Evolutionary conservation across 1,140 invertebrate genomes (phyloP).

Genomic region (Mesaphorura yosii): DNA sequence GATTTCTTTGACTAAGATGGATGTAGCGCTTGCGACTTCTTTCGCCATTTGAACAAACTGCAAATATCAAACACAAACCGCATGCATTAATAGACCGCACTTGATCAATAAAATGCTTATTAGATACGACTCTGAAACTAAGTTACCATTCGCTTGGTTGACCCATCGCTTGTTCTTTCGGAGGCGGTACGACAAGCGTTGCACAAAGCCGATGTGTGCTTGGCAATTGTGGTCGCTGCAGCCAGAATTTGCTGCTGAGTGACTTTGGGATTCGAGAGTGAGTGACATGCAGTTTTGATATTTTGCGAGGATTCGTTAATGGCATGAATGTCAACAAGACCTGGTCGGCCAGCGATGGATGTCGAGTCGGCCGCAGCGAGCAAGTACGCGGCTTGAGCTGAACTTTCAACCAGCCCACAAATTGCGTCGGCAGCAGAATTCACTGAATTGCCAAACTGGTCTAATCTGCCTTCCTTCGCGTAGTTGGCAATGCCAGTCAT

Average conservation of each 20-base stretch:
- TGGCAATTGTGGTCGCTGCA: slow-evolving; percentile 86
- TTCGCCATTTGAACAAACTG: slow-evolving; percentile 97
- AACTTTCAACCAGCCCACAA: slow-evolving; percentile 72
- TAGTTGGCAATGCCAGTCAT: slow-evolving; percentile 89
- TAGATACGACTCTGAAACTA: no score
- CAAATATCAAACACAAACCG: no score
- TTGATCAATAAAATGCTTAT: no score
- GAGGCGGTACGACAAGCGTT: slow-evolving; percentile 88
- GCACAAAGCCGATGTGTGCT: slow-evolving; percentile 89
- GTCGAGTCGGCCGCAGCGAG: slow-evolving; percentile 84
- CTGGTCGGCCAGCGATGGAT: slow-evolving; percentile 77
- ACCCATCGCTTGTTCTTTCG: slow-evolving; percentile 79
- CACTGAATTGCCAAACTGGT: slow-evolving; percentile 76
- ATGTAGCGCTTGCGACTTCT: slow-evolving; percentile 92
- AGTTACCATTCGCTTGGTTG: slow-evolving; percentile 82
- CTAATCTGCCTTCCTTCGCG: slow-evolving; percentile 75
- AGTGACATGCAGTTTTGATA: slow-evolving; percentile 77
- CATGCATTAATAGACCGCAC: no score
- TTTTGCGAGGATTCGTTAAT: slow-evolving; percentile 76
- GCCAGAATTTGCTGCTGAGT: slow-evolving; percentile 75
- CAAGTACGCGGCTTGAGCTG: slow-evolving; percentile 81
- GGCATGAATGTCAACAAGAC: slow-evolving; percentile 81
- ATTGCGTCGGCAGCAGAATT: slow-evolving; percentile 72
- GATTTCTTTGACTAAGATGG: slow-evolving; percentile 85
- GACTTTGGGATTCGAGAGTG: slow-evolving; percentile 58